These are phyloP conservation scores for Chrysochloris asiatica DNA, from an alignment of 2,113 vertebrate genomes.

Conservation along the genomic window DNA sequence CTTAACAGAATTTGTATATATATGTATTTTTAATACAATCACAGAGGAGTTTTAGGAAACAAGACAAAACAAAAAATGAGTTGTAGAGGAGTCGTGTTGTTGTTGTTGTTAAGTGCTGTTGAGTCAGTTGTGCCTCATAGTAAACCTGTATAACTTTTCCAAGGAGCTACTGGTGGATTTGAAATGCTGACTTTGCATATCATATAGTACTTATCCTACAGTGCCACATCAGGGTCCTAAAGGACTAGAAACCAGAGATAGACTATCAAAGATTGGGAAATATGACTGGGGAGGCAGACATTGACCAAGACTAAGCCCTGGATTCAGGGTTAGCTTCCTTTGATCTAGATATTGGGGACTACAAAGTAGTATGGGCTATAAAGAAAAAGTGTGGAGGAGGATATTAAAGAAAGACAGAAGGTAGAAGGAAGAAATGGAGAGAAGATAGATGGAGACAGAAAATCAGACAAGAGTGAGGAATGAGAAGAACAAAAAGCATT, in stretches of 20 bases:
- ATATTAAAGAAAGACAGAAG: background rate
- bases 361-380: background rate
- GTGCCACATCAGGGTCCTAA: background rate
- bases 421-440: background rate
- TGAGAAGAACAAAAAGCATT: background rate
- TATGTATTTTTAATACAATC: conserved; percentile 1
- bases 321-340: background rate
- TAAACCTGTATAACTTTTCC: too few relatives aligned
- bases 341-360: background rate
- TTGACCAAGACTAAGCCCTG: background rate
- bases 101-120: too few relatives aligned
- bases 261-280: background rate
- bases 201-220: too few relatives aligned
- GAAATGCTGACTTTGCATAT: too few relatives aligned
- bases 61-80: background rate
- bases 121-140: too few relatives aligned
- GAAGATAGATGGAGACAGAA: background rate
- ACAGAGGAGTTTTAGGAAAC: background rate
- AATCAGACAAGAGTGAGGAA: background rate
- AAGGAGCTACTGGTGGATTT: too few relatives aligned
- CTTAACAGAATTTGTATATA: background rate
- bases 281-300: accelerated
- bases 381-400: background rate
- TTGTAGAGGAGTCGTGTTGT: too few relatives aligned
- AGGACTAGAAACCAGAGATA: background rate